Base-by-base conservation (phyloP, 2,888 invertebrate species). In the Steinernema carpocapsae region DNA sequence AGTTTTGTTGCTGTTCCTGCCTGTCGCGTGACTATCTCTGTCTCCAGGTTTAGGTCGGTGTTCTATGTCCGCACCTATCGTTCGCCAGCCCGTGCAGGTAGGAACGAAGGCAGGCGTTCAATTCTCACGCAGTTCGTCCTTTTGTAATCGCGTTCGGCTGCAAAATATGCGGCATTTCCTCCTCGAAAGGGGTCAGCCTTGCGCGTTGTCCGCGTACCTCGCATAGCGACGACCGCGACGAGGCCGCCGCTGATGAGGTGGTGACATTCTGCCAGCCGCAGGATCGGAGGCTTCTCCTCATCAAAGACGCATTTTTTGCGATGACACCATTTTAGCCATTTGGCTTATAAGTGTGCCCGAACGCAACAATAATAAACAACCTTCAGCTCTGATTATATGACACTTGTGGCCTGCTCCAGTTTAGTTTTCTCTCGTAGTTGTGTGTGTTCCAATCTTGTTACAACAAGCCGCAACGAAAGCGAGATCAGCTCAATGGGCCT, bases 121-220 rank as follows among this genome's bases (percentile, higher is more conserved):
- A 17, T 52, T 52, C 24, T 19, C 19, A 52, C 19, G 52, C 22
- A 19, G 24, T 52, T 52, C 52, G 52, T 12, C 52, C 64, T 26
- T 64, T 64, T 64, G 26, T 26, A 22, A 52, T 52, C 52, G 52
- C 10, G 37, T 52, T 52, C 52, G 24, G 52, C 52, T 52, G 64
- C 64, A 64, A 32, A 64, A 64, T 64, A 32, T 64, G 64, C 64
- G 64, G 64, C 64, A 64, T 64, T 64, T 64, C 64, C 64, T 32
- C 32, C 32, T 32, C 22, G 29, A 26, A 64, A 64, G 64, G 64
- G 64, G 64, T 64, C 64, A 64, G 32, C 17, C 48, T 17, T 48
- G 48, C 4, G 48, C 17, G 48, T 48, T 17, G 4, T n/a, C 48
- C 17, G 48, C 48, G 14, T 37, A 10, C 37, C 37, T 37, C 37